Percentiles rank a stretch among this genome's conserved stretches.
These are phyloP conservation scores for Coendou prehensilis DNA, from an alignment of 2,797 vertebrate species.

Conservation along the genomic window DNA sequence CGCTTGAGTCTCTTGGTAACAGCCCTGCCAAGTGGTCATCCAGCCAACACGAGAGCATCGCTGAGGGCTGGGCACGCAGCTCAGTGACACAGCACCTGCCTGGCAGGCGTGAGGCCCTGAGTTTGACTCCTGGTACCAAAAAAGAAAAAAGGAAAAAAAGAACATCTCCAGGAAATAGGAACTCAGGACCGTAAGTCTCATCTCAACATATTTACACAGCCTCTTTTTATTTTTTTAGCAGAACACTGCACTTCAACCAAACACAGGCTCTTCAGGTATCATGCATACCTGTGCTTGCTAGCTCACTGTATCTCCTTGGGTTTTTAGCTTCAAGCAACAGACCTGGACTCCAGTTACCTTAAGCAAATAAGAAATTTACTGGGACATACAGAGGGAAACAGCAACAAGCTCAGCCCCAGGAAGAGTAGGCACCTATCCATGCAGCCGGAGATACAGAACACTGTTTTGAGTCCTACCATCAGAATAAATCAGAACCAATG, in stretches of 20 bases:
- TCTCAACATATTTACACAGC: background rate
- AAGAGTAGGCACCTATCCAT: background rate
- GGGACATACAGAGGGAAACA: background rate
- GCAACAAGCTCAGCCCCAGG: background rate
- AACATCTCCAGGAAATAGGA: background rate
- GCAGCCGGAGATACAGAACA: background rate
- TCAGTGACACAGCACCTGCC: background rate
- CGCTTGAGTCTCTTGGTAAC: conserved; percentile 2
- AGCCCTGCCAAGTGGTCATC: background rate
- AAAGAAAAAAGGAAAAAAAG: background rate
- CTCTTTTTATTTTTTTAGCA: background rate
- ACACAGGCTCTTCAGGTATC: background rate
- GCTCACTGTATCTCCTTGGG: background rate
- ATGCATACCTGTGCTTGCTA: background rate
- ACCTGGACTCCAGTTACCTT: background rate
- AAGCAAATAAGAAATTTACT: conserved; percentile 27
- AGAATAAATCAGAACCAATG: background rate
- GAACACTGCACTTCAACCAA: background rate
- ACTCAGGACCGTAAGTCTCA: background rate
- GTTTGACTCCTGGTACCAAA: background rate
- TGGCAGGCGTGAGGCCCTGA: background rate
- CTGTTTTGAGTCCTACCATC: background rate
- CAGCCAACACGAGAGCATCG: background rate
- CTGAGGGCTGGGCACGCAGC: background rate
- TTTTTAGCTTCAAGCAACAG: background rate